Evolutionary conservation across 2,888 invertebrate genomes (phyloP).

Genomic region (Drosophila falleni): DNA sequence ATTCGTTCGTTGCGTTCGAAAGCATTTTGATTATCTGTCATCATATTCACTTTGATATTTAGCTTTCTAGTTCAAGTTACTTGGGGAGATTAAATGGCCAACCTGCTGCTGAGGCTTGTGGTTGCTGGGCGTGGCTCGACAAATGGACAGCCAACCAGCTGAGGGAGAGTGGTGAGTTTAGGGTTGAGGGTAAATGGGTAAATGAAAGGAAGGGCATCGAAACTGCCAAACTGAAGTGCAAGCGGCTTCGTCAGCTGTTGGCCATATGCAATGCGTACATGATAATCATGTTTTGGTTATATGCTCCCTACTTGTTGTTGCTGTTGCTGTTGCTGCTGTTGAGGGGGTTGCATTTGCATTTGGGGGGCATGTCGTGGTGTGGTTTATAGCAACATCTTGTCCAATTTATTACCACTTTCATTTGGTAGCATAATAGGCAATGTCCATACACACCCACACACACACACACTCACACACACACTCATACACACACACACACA

Average conservation of each 20-base stretch:
- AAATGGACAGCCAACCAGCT: constrained; percentile 24
- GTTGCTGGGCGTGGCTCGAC: constrained; percentile 39
- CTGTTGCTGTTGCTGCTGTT: constrained; percentile 51
- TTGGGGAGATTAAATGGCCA: constrained; percentile 76
- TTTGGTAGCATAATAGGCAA: constrained; percentile 81
- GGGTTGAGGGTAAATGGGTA: background rate
- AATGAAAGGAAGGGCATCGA: constrained; percentile 29
- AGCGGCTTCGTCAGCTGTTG: constrained; percentile 73
- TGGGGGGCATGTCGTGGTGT: constrained; percentile 63
- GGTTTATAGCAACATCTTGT: constrained; percentile 83
- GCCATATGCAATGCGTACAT: constrained; percentile 60
- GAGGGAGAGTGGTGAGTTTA: background rate
- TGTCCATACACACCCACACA: constrained; percentile 43
- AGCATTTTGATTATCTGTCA: constrained; percentile 50
- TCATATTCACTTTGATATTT: constrained; percentile 80
- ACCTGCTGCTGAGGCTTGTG: constrained; percentile 53
- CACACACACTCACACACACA: constrained; percentile 28
- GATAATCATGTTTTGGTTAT: constrained; percentile 74
- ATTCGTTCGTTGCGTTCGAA: constrained; percentile 24
- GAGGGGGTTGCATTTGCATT: constrained; percentile 59
- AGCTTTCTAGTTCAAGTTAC: constrained; percentile 73
- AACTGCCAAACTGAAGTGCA: constrained; percentile 38
- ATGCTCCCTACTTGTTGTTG: constrained; percentile 40
- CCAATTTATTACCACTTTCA: constrained; percentile 83
- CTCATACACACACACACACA: constrained; percentile 18